These are phyloP conservation scores for Tetranychus truncatus DNA, from an alignment of 2,888 invertebrate species.

Conservation along the genomic window DNA sequence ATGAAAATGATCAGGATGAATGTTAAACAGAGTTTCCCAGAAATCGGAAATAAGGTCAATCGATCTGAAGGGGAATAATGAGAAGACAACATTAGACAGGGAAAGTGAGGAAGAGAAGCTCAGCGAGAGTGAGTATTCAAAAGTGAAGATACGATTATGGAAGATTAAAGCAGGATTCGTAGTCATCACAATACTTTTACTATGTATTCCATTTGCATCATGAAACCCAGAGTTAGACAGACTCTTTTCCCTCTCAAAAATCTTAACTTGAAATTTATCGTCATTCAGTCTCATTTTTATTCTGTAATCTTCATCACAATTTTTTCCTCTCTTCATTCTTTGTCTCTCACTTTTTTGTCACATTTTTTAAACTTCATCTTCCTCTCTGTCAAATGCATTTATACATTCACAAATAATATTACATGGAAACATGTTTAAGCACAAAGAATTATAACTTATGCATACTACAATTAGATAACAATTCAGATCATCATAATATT, in stretches of 20 bases:
- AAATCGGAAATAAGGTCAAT: background rate
- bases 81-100: background rate
- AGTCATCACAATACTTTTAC: background rate
- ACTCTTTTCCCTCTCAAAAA: too few species aligned
- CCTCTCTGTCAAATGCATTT: background rate
- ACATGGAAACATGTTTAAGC: too few species aligned
- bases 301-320: background rate
- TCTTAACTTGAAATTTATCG: background rate
- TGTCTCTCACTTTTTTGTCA: background rate
- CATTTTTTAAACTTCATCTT: background rate
- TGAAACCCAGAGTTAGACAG: too few species aligned
- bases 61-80: background rate
- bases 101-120: background rate
- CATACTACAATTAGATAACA: too few species aligned
- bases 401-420: too few species aligned
- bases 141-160: background rate
- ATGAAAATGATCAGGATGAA: too few species aligned
- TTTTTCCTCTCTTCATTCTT: background rate
- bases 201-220: background rate
- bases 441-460: too few species aligned
- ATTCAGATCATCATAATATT: too few species aligned
- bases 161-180: background rate
- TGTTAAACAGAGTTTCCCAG: background rate
- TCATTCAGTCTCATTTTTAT: background rate
- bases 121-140: background rate